Evolutionary conservation across 2,888 invertebrate genomes (phyloP), one percentile per base, ranked within the genome.

Genomic region (Pseudanteris insignis): DNA sequence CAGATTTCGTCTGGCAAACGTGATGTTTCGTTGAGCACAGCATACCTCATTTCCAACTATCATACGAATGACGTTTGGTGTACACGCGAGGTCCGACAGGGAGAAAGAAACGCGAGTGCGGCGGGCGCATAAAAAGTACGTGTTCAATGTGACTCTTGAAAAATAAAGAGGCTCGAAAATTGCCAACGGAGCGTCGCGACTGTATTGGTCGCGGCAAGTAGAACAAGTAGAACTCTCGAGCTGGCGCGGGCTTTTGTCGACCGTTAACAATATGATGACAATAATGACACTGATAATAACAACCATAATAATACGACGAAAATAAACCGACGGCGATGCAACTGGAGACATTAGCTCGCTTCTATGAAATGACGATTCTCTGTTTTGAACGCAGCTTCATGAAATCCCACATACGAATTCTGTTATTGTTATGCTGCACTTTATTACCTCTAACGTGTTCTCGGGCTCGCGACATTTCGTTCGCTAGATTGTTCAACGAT

Each of bases 161-260:
- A 55, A 54, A 54, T 61, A 59, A 63, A 63, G 48, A 44, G 53
- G 18, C 55, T 50, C 33, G 55, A 46, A 55, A 55, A 55, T 55
- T 59, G 58, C 54, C 26, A 58, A 50, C 58, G 28, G 34, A 24
- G 58, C 48, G 44, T 58, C 47, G 53, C 48, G 53, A 54, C 58
- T 26, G 48, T 41, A 59, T 63, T 59, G 54, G 59, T 47, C 38
- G 46, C 15, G 51, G 43, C 14, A 59, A 63, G 54, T 59, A 47
- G 51, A 55, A 59, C 59, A 55, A 54, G 63, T 59, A 53, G 57
- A n/a, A 47, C 48, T 47, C 50, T 63, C 48, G 58, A 63, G 54
- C 8, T 26, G 26, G 41, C 24, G 51, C 33, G 46, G 47, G 44
- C 38, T 43, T 57, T 63, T 53, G 43, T 48, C 33, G 36, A 26